Base-by-base conservation (phyloP, 2,797 vertebrate species). In the Amblyopsis hoosieri region DNA sequence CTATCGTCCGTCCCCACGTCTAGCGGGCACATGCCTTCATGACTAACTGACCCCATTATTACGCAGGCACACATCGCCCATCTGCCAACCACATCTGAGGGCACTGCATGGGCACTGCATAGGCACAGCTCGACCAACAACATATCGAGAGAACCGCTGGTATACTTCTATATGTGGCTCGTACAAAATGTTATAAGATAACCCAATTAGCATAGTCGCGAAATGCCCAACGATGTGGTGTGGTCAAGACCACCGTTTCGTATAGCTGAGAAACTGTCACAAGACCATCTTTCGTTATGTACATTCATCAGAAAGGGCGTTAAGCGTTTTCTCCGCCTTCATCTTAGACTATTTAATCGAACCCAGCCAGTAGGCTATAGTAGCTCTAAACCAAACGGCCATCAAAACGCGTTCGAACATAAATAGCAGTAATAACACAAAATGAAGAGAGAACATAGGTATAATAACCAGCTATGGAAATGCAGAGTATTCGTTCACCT, bases 21-120 rank as follows among this genome's bases (percentile, higher is more conserved):
- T 50, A 17, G 19, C 62, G 48, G 37, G n/a, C 54, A 15, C 53
- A 9, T 37, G 29, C 54, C 51, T 15, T 14, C 42, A 55, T 55
- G 33, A 7, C 33, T 57, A 57, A 52, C 69, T 71, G 69, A 71
- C 69, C 69, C 69, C 62, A 57, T 64, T 60, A 64, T 9, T 17
- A 29, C 12, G 15, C 12, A 10, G 15, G 17, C 42, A 48, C 13
- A 60, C 37, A 37, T 19, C 15, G 37, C 19, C 12, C 5, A 17
- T 61, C 58, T 51, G 48, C 13, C 58, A 6, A 50, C 29, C 47
- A 46, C 4, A 19, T 23, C 23, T 49, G 19, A 31, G n/a, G 47
- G 13, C 58, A 14, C 17, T 23, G 17, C 11, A 13, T 46, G 11
- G 31, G 6, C 15, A 23, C 31, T 33, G 33, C 15, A 3, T 4